These are phyloP conservation scores for Sinotaia quadrata DNA, from an alignment of 2,888 invertebrate genomes.

Conservation along the genomic window DNA sequence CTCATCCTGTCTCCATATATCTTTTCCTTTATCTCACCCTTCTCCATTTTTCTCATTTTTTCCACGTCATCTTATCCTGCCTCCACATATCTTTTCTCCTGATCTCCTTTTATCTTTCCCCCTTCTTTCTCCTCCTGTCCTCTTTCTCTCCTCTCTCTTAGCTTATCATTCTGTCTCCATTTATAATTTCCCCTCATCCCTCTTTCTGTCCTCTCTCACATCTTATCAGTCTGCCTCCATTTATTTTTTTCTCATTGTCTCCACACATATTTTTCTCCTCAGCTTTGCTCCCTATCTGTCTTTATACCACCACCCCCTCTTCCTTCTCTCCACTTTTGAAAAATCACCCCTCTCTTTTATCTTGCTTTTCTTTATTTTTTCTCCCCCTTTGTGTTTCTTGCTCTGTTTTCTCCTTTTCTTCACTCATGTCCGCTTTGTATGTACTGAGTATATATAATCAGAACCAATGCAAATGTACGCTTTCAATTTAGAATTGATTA, in stretches of 20 bases:
- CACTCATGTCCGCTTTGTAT: not conserved
- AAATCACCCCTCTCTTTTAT: not conserved
- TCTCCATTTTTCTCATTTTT: constrained; percentile 7
- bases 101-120: not conserved
- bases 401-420: not conserved
- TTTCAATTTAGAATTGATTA: too few species aligned
- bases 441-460: too few species aligned
- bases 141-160: too few species aligned
- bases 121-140: not conserved
- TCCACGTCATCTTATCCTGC: not conserved
- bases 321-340: too few species aligned
- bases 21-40: not conserved
- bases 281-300: too few species aligned
- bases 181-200: too few species aligned
- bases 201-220: constrained; percentile 22
- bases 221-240: constrained; percentile 1
- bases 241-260: constrained; percentile 16
- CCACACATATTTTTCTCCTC: constrained; percentile 7
- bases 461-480: too few species aligned
- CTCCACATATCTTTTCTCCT: not conserved
- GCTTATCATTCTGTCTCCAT: too few species aligned
- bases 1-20: not conserved
- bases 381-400: constrained; percentile 11
- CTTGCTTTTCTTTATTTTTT: not conserved
- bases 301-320: too few species aligned